These are phyloP conservation scores for Prolemur simus DNA, from an alignment of 2,113 vertebrate species.

Conservation along the genomic window DNA sequence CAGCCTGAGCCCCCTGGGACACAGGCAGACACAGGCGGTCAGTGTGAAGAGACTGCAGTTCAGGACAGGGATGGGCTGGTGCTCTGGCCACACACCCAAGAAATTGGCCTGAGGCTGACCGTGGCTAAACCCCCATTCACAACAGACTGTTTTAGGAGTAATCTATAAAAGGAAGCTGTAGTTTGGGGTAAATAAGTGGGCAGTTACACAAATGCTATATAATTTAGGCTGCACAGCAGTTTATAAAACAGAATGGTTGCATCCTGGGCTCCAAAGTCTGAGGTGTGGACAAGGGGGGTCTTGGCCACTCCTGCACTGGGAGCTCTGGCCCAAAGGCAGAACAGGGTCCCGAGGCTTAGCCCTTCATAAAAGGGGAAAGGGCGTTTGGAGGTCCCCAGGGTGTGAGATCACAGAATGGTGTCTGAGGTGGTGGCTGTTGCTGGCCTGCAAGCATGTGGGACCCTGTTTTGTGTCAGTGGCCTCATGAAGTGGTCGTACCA, in stretches of 20 bases:
- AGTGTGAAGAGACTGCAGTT: not conserved
- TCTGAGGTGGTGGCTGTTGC: not conserved
- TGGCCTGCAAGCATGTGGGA: not conserved
- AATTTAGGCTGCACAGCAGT: not conserved
- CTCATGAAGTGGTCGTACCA: not conserved
- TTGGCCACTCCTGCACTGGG: not conserved
- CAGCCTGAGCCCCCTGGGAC: not conserved
- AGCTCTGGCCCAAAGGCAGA: not conserved
- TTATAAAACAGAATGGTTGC: not conserved
- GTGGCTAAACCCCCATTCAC: not conserved
- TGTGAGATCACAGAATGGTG: not conserved
- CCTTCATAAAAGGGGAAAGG: not conserved
- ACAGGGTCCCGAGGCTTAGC: not conserved
- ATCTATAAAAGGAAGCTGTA: constrained; percentile 35
- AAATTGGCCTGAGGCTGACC: not conserved
- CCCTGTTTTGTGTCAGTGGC: not conserved
- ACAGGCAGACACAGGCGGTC: not conserved
- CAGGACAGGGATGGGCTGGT: constrained; percentile 13
- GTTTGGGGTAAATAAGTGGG: not conserved
- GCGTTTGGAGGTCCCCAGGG: not conserved
- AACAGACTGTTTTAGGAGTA: not conserved
- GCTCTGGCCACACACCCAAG: not conserved
- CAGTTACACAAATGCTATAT: not conserved
- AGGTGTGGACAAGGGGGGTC: too few relatives aligned
- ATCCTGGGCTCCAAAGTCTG: not conserved